These are phyloP conservation scores for Phalera bucephala DNA, from an alignment of 2,888 invertebrate genomes.

Conservation along the genomic window DNA sequence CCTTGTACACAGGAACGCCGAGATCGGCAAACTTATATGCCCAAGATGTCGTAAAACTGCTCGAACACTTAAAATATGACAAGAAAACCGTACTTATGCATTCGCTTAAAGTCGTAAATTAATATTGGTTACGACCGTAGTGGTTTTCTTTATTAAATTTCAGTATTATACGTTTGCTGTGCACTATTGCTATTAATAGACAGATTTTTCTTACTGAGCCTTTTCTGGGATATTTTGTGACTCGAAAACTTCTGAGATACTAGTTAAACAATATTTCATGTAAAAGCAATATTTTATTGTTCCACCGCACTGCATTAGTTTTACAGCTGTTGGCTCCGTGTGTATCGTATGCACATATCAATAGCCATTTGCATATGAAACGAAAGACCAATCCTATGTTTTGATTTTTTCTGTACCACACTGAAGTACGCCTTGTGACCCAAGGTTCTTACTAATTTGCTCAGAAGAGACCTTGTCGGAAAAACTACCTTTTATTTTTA, in stretches of 20 bases:
- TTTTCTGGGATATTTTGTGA: too few relatives aligned
- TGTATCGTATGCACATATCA: slow-evolving; percentile 52
- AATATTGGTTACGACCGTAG: slow-evolving; percentile 2
- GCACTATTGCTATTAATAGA: too few relatives aligned
- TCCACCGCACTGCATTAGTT: slow-evolving; percentile 10
- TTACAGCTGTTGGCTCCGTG: slow-evolving; percentile 33
- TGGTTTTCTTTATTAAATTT: too few relatives aligned
- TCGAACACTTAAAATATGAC: slow-evolving; percentile 32
- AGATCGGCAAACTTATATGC: slow-evolving; percentile 32
- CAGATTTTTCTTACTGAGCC: too few relatives aligned
- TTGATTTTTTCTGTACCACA: slow-evolving; percentile 61
- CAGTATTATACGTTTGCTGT: too few relatives aligned
- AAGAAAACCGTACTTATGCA: slow-evolving; percentile 30
- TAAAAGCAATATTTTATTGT: slow-evolving; percentile 16
- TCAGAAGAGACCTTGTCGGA: slow-evolving; percentile 39
- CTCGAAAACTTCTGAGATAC: too few relatives aligned
- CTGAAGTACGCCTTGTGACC: slow-evolving; percentile 46
- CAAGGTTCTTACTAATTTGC: slow-evolving; percentile 46
- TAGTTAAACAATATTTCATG: too few relatives aligned
- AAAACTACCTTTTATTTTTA: slow-evolving; percentile 13
- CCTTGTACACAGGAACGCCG: slow-evolving; percentile 35
- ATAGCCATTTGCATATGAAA: slow-evolving; percentile 70
- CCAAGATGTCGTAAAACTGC: slow-evolving; percentile 26
- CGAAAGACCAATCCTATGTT: slow-evolving; percentile 63
- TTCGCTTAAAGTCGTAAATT: slow-evolving; percentile 34